Evolutionary conservation across 2,797 vertebrate genomes (phyloP).

Genomic region (Pipistrellus pygmaeus): DNA sequence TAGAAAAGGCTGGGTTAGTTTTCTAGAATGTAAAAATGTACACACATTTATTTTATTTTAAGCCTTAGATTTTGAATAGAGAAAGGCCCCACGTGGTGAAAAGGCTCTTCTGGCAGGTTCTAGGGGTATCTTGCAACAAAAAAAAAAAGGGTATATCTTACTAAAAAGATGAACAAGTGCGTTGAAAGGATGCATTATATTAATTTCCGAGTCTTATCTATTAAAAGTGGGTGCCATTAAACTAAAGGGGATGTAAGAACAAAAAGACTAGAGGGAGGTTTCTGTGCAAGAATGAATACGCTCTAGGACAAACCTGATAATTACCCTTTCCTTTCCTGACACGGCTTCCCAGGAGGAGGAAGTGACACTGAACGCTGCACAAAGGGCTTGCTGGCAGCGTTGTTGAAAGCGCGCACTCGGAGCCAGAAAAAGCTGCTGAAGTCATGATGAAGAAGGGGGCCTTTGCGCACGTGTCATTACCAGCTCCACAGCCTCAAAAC

Average conservation of each 20-base stretch:
- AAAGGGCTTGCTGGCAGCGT: constrained; percentile 65
- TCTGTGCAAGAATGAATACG: not conserved
- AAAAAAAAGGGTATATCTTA: not conserved
- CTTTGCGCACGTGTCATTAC: constrained; percentile 69
- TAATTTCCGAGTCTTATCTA: not conserved
- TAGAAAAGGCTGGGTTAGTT: constrained; percentile 50
- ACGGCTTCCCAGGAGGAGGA: constrained; percentile 43
- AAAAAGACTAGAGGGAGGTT: not conserved
- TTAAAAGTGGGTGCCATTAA: not conserved
- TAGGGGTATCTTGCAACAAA: not conserved
- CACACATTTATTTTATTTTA: not conserved
- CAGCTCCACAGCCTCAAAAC: constrained; percentile 84
- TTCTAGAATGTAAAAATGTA: not conserved
- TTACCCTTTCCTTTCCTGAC: not conserved
- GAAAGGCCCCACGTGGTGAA: not conserved
- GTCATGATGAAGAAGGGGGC: constrained; percentile 76
- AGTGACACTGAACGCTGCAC: constrained; percentile 15
- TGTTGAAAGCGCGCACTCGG: constrained; percentile 59
- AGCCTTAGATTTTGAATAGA: not conserved
- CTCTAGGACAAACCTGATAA: not conserved
- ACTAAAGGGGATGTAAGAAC: not conserved
- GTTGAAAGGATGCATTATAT: not conserved
- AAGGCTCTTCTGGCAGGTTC: not conserved
- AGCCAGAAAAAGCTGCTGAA: constrained; percentile 71
- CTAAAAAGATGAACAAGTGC: not conserved